Conservation (phyloP, 2,113 vertebrate species). For the Colistium nudipinnis region DNA sequence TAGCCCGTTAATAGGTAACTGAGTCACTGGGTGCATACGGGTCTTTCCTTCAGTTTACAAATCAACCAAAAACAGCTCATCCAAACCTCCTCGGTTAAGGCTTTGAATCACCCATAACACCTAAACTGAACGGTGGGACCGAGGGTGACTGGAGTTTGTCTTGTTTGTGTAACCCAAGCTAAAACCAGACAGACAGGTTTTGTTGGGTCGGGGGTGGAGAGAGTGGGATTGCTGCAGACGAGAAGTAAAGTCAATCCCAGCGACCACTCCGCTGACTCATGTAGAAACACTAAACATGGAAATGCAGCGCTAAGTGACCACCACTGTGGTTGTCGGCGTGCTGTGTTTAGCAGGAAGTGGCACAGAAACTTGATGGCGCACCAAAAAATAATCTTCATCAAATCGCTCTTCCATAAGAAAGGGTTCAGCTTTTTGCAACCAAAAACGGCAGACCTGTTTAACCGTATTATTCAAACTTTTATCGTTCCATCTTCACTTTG, state of each 20-base stretch:
- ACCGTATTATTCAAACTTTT: not conserved
- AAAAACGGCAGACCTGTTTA: not conserved
- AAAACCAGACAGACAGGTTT: conserved; percentile 80
- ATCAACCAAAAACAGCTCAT: not conserved
- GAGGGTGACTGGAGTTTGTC: not conserved
- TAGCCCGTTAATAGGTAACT: conserved; percentile 61
- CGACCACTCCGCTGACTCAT: not conserved
- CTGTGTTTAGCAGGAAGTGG: not conserved
- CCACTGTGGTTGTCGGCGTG: not conserved
- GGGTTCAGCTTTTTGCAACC: not conserved
- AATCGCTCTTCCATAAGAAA: not conserved
- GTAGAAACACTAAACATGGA: not conserved
- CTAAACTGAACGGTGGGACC: conserved; percentile 4
- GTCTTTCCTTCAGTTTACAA: not conserved
- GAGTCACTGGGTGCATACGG: not conserved
- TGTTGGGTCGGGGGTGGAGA: conserved; percentile 61
- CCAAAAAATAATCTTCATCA: not conserved
- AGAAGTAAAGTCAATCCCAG: conserved; percentile 21
- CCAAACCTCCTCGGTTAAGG: not conserved
- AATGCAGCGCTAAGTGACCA: not conserved
- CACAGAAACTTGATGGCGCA: not conserved
- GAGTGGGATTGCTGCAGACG: conserved; percentile 15
- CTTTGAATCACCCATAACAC: conserved; percentile 17
- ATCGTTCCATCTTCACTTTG: conserved; percentile 13
- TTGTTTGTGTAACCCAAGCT: conserved; percentile 54